Conservation (phyloP, 2,113 vertebrate species). For the Sclerurus mexicanus region DNA sequence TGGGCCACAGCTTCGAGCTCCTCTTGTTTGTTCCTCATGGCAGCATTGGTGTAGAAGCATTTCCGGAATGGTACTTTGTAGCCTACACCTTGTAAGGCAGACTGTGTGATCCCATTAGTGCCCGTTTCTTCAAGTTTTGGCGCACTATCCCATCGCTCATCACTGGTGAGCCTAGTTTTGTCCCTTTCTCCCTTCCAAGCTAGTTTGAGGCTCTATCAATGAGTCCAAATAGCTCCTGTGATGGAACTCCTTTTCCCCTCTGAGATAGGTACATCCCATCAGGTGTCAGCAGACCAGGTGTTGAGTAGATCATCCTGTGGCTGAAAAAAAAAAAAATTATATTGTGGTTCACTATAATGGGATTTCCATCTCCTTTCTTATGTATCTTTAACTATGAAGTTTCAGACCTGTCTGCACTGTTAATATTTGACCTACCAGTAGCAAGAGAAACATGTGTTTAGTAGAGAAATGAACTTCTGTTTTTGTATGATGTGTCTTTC, state of each 20-base stretch:
- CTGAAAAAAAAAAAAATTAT: background rate
- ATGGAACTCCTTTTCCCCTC: background rate
- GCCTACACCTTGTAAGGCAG: too few species aligned
- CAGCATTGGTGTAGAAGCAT: too few species aligned
- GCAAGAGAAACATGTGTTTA: background rate
- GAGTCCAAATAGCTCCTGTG: background rate
- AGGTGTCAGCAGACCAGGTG: background rate
- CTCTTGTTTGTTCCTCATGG: too few species aligned
- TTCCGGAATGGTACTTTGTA: too few species aligned
- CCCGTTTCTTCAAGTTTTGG: too few species aligned
- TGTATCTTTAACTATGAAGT: background rate
- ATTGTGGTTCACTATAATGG: background rate
- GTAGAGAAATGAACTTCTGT: background rate
- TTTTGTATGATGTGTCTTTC: background rate
- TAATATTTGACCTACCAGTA: background rate
- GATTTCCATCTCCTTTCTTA: background rate
- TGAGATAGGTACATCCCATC: background rate
- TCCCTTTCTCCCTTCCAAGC: background rate
- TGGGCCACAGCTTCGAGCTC: too few species aligned
- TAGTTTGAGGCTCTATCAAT: background rate
- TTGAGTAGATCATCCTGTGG: background rate
- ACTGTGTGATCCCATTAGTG: too few species aligned
- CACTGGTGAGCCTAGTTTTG: too few species aligned
- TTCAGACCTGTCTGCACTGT: background rate
- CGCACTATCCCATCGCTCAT: too few species aligned